phyloP scores from a whole-genome alignment of 2,113 vertebrate genomes.

The Lampris megalopsis region DNA sequence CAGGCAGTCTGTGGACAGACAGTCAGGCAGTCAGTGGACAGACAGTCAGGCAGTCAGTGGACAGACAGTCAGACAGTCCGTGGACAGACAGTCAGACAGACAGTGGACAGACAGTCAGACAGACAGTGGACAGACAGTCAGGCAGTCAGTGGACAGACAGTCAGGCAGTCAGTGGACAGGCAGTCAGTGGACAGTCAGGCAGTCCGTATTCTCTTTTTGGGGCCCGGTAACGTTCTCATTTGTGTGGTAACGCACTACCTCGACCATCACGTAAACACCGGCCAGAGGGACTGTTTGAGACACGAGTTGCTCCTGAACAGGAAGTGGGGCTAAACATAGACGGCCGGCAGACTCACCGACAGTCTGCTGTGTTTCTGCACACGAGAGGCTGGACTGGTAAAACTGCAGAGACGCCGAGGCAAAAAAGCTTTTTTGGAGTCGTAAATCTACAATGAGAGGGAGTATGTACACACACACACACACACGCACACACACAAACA shows the following conservation, averaged over 20 bases:
- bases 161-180: too few relatives aligned
- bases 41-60: too few relatives aligned
- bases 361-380: background rate
- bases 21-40: too few relatives aligned
- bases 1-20: too few relatives aligned
- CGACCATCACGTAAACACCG: background rate
- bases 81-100: too few relatives aligned
- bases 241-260: conserved; percentile 15
- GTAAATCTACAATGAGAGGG: background rate
- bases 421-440: background rate
- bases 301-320: background rate
- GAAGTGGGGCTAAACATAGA: conserved; percentile 1
- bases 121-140: too few relatives aligned
- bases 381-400: background rate
- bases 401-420: background rate
- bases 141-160: too few relatives aligned
- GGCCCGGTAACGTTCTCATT: too few relatives aligned
- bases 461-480: conserved; percentile 10
- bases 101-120: too few relatives aligned
- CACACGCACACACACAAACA: conserved; percentile 19
- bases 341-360: background rate
- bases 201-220: too few relatives aligned
- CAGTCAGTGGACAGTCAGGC: too few relatives aligned
- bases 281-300: conserved; percentile 2
- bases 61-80: too few relatives aligned